These are phyloP conservation scores for Popillia japonica DNA, from an alignment of 1,140 invertebrate genomes.

Conservation along the genomic window DNA sequence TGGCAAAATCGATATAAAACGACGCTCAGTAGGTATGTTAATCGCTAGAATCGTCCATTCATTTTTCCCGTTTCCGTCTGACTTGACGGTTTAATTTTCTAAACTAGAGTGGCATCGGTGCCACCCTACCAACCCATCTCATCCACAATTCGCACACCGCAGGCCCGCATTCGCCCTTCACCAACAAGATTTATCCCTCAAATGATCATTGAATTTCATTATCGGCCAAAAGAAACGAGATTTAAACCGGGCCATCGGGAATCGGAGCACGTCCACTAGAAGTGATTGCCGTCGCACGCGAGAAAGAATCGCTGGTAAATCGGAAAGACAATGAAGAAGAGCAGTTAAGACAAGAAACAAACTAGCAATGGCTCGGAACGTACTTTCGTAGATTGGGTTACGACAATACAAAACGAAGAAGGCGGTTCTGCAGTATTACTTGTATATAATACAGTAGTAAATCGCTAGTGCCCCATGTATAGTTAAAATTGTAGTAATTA, in stretches of 20 bases:
- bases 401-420: not conserved
- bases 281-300: constrained; percentile 16
- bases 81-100: constrained; percentile 28
- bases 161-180: not conserved
- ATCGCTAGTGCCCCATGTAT: too few relatives aligned
- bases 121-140: not conserved
- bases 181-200: constrained; percentile 25
- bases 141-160: constrained; percentile 4
- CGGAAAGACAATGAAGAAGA: not conserved
- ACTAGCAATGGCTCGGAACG: not conserved
- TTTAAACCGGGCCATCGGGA: constrained; percentile 28
- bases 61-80: constrained; percentile 4
- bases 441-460: too few relatives aligned
- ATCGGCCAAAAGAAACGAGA: constrained; percentile 26
- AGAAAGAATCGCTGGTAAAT: constrained; percentile 9
- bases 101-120: not conserved
- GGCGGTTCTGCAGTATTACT: not conserved
- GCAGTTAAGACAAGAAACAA: not conserved
- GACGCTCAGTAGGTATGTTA: not conserved
- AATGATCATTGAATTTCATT: constrained; percentile 35
- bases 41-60: not conserved
- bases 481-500: too few relatives aligned
- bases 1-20: not conserved
- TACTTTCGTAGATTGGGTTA: constrained; percentile 10
- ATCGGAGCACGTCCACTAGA: constrained; percentile 7